Percentiles rank a stretch among this genome's conserved stretches.
phyloP scores from a whole-genome alignment of 2,888 invertebrate species.

The Empis livida region DNA sequence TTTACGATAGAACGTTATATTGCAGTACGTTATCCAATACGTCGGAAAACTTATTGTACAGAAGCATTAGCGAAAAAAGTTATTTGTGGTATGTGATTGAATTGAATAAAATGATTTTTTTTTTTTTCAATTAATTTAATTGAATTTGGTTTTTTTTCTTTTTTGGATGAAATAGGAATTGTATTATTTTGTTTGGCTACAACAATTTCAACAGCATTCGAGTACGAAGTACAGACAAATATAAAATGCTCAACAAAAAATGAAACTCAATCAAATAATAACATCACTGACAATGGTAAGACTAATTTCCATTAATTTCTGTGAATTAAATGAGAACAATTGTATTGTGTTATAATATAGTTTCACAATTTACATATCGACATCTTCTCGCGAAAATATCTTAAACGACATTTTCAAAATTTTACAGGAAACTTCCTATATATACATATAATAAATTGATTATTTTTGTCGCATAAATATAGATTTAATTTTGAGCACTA shows the following conservation, averaged over 20 bases:
- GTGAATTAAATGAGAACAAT: no score
- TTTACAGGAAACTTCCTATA: no score
- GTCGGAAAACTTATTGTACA: slow-evolving; percentile 55
- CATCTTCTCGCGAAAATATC: no score
- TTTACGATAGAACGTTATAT: slow-evolving; percentile 66
- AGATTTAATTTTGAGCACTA: no score
- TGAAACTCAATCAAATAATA: no score
- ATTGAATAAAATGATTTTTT: not conserved
- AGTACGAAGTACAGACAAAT: slow-evolving; percentile 38
- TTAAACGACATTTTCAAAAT: no score
- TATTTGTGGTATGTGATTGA: slow-evolving; percentile 35
- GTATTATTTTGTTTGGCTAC: slow-evolving; percentile 46
- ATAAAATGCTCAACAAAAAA: not conserved
- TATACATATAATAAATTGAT: no score
- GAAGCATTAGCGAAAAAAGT: slow-evolving; percentile 54
- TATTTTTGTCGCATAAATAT: no score
- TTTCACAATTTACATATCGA: no score
- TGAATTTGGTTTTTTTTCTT: slow-evolving; percentile 21
- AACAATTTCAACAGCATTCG: slow-evolving; percentile 53
- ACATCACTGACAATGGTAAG: no score
- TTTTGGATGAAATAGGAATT: slow-evolving; percentile 19
- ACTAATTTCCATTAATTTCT: no score
- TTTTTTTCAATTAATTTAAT: not conserved
- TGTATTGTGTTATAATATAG: no score
- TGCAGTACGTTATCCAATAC: slow-evolving; percentile 60